phyloP scores from a whole-genome alignment of 2,888 invertebrate genomes.

The Lithophane ornitopus region DNA sequence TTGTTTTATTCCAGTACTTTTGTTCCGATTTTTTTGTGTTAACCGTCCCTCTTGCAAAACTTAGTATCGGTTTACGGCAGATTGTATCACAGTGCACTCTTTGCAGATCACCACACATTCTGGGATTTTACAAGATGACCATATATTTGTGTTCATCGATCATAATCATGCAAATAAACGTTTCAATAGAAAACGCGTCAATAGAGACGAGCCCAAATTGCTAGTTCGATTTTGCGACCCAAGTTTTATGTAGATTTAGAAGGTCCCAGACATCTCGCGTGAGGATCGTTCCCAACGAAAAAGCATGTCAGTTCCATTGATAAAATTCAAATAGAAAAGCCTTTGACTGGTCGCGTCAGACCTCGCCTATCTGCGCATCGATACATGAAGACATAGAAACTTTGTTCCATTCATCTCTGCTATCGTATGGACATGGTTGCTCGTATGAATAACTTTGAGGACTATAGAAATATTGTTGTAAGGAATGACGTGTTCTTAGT shows the following conservation, averaged over 20 bases:
- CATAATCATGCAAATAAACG: background rate
- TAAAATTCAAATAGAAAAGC: constrained; percentile 41
- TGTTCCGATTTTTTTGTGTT: constrained; percentile 21
- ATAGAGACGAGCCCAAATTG: constrained; percentile 1
- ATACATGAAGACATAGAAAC: constrained; percentile 45
- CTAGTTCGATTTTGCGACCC: constrained; percentile 16
- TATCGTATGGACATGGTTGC: constrained; percentile 17
- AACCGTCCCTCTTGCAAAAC: background rate
- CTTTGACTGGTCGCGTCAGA: constrained; percentile 47
- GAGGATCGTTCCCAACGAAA: constrained; percentile 31
- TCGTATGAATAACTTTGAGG: constrained; percentile 18
- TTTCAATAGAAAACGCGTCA: background rate
- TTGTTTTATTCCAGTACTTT: constrained; percentile 15
- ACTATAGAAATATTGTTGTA: background rate
- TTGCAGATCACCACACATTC: background rate
- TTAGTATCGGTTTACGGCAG: background rate
- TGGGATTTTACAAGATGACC: background rate
- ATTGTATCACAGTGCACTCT: background rate
- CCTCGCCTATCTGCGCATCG: constrained; percentile 30
- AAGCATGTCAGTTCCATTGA: constrained; percentile 52
- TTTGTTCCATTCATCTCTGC: constrained; percentile 47
- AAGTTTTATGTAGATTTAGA: constrained; percentile 37
- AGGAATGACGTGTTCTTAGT: background rate
- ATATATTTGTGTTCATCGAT: background rate
- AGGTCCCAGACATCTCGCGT: background rate